Evolutionary conservation across 2,797 vertebrate genomes (phyloP), one percentile per base, ranked within the genome.

Genomic region (Coregonus suidteri): DNA sequence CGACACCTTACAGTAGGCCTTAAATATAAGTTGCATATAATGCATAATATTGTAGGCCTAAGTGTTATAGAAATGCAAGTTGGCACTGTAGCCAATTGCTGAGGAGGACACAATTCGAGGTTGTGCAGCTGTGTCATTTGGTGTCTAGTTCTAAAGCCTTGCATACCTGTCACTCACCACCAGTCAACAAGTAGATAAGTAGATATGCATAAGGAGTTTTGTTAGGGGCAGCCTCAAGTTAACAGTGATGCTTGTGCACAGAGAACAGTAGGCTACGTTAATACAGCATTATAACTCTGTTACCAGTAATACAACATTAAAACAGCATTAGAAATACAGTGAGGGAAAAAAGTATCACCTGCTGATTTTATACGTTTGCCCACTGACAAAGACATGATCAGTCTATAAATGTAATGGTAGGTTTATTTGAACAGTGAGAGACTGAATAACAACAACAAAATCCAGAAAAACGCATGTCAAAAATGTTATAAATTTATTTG

Each of bases 111-210:
- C 7, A 15, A 72, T 52, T 25, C 34, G 65, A 53, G 25, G n/a
- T 9, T 73, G n/a, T 51, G 71, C 52, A 1, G 25, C 25, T 37
- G 47, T 62, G 54, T 59, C 37, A 30, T 34, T 34, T 31, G 14
- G 16, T 59, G 30, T 20, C 31, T 47, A 14, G 34, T 64, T 20
- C 7, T 13, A 53, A 74, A 41, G 68, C 51, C 75, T 66, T 47
- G 79, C 79, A 78, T 81, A 77, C 77, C 84, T 75, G 67, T 86
- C 86, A 79, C 73, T 87, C 84, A 70, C 35, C 83, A 71, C 56
- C 41, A 76, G 35, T 7, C 34, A 47, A 41, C 7, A 70, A 47
- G 41, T 47, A 13, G 41, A 47, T 18, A 16, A 18, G 16, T 34
- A 62, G 59, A 9, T 25, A 62, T 62, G 59, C n/a, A 62, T 25